Conservation (phyloP, 2,888 invertebrate genomes). For the Protophormia terraenovae region DNA sequence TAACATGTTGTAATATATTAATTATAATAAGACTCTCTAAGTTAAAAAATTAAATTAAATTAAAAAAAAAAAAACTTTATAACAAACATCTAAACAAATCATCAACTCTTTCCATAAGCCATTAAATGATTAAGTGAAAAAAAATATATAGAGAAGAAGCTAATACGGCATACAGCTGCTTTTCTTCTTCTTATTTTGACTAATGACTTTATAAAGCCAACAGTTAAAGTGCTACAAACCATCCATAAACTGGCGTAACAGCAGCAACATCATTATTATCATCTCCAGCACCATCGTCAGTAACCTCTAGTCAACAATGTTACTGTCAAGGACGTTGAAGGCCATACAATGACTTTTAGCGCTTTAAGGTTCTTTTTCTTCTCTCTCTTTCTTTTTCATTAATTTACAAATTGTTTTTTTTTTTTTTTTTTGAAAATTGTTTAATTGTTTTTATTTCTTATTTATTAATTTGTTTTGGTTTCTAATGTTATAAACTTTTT, state of each 20-base stretch:
- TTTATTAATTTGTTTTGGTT: not conserved
- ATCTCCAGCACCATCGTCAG: not conserved
- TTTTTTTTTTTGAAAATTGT: no score
- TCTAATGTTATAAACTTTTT: no score
- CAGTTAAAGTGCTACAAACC: not conserved
- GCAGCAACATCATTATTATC: conserved; percentile 1
- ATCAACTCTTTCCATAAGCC: conserved; percentile 14
- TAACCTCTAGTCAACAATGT: conserved; percentile 13
- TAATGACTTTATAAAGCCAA: conserved; percentile 56
- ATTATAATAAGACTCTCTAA: conserved; percentile 21
- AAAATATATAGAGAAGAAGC: not conserved
- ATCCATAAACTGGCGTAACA: conserved; percentile 8
- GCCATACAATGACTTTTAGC: conserved; percentile 69
- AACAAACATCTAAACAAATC: conserved; percentile 19
- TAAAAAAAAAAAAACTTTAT: not conserved
- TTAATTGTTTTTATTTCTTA: conserved; percentile 45
- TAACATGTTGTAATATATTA: conserved; percentile 59
- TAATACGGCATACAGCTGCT: not conserved
- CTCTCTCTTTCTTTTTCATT: not conserved
- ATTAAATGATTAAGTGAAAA: conserved; percentile 3
- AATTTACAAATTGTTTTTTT: conserved; percentile 32
- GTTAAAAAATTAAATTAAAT: not conserved
- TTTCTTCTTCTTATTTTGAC: conserved; percentile 38
- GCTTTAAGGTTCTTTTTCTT: not conserved
- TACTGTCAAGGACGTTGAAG: conserved; percentile 71